Evolutionary conservation across 2,113 vertebrate genomes (phyloP), one percentile per base, ranked within the genome.

Genomic region (Mormyrus iriodes): DNA sequence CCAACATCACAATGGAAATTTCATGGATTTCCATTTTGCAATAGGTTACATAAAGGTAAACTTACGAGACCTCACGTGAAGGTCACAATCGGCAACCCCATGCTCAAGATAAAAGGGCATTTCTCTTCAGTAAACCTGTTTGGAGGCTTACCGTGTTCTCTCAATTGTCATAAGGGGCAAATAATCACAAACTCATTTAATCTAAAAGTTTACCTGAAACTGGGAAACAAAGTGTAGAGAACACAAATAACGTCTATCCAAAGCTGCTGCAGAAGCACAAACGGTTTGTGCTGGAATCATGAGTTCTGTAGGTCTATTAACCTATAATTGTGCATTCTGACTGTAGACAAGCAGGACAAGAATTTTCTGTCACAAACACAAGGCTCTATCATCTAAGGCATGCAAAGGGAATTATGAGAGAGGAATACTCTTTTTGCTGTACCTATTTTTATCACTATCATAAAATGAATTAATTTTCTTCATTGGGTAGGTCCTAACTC

Each of bases 401-500:
- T 42, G 35, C 73, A 42, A 79, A 19, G 35, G 35, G 17, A 79
- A 79, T 79, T 19, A 79, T 39, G 39, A 3, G 35, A 79, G 35
- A 79, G 35, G 35, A 79, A 79, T 39, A 42, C 35, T 35, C 73
- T 42, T 79, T 19, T 42, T 21, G 42, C 19, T 9, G 15, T 84
- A 48, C 39, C 21, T 12, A 13, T 84, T 84, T 21, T 82, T 44
- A 82, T 82, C n/a, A 19, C 76, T 42, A 69, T 69, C 27, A 31
- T 69, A 13, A 31, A n/a, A 84, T 84, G 48, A 10, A 46, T 46
- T 12, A 1, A 21, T 84, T n/a, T 84, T 84, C 69, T 39, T 76
- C 69, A 17, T 13, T 79, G 73, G 35, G 73, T 39, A 79, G 35
- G 73, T 84, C 42, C 42, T 94, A 94, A 95, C 94, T 94, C 94